Evolutionary conservation across 1,140 invertebrate genomes (phyloP).

Genomic region (Scaptomyza pallida): DNA sequence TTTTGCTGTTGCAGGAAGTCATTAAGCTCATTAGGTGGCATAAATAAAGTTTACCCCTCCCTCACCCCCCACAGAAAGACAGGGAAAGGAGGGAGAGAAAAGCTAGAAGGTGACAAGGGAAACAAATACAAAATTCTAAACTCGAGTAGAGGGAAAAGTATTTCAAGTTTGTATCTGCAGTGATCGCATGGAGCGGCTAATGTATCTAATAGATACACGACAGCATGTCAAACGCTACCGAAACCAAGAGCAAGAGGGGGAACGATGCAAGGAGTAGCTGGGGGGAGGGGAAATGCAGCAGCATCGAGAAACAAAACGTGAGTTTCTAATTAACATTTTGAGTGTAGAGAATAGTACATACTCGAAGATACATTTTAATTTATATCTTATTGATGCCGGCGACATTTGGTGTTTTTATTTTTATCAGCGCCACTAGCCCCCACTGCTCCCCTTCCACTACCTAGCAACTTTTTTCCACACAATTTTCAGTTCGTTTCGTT

Average conservation of each 20-base stretch:
- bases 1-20: conserved; percentile 69
- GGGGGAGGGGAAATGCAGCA: conserved; percentile 14
- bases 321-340: conserved; percentile 78
- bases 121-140: conserved; percentile 68
- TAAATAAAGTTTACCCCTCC: conserved; percentile 68
- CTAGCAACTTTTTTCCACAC: too few species aligned
- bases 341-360: conserved; percentile 61
- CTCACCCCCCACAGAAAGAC: neutral
- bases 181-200: conserved; percentile 68
- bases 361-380: conserved; percentile 65
- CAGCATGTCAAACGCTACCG: conserved; percentile 67
- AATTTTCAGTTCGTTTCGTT: neutral
- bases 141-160: conserved; percentile 26
- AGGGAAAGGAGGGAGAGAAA: conserved; percentile 5
- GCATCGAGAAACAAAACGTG: conserved; percentile 38
- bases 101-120: conserved; percentile 59
- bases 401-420: conserved; percentile 82
- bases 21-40: conserved; percentile 70
- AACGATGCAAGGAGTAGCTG: neutral
- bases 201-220: conserved; percentile 82
- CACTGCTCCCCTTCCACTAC: neutral
- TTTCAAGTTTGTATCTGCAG: neutral
- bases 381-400: conserved; percentile 81
- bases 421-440: conserved; percentile 45
- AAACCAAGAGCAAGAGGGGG: conserved; percentile 30